Conservation (phyloP, 2,797 vertebrate species). For the Squalus acanthias region DNA sequence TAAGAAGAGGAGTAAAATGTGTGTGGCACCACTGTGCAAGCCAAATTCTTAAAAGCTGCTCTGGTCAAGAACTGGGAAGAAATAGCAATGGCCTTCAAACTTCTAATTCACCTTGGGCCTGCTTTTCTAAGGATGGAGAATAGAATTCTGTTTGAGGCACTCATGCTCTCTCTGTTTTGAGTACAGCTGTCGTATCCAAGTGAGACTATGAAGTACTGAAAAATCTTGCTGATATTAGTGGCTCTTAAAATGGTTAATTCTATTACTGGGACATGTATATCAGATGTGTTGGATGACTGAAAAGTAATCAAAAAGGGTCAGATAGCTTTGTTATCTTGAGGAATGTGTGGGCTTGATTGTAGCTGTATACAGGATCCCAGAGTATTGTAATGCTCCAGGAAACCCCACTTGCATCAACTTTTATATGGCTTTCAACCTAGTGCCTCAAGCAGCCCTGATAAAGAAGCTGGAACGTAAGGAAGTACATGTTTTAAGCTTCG, state of each 20-base stretch:
- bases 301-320: background rate
- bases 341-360: background rate
- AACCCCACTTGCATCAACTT: background rate
- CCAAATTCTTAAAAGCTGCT: background rate
- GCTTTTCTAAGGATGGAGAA: background rate
- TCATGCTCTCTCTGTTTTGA: background rate
- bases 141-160: background rate
- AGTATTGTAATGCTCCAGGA: background rate
- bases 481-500: background rate
- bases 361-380: background rate
- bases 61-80: background rate
- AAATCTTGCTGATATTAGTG: background rate
- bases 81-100: background rate
- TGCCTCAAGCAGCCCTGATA: constrained; percentile 8
- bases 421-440: background rate
- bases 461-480: background rate
- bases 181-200: background rate
- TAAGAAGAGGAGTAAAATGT: background rate
- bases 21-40: background rate
- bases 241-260: background rate
- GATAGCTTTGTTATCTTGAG: constrained; percentile 14
- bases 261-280: background rate
- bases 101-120: background rate
- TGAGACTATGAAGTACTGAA: background rate
- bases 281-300: constrained; percentile 20